phyloP scores from a whole-genome alignment of 2,113 vertebrate genomes.

The Petrocephalus microphthalmus region DNA sequence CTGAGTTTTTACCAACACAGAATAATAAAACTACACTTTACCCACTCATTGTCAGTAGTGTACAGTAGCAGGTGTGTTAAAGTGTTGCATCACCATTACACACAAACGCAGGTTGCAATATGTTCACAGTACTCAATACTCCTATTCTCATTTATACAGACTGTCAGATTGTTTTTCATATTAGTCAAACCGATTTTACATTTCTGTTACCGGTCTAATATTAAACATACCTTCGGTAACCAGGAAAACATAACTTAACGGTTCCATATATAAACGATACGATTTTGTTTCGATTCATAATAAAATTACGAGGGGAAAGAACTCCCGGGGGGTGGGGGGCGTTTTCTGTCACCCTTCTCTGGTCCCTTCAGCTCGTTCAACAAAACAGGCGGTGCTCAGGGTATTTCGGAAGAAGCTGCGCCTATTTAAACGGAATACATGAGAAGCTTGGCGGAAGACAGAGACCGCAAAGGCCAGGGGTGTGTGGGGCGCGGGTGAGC shows the following conservation, averaged over 20 bases:
- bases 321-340: not conserved
- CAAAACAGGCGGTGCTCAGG: not conserved
- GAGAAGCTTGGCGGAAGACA: slow-evolving; percentile 2
- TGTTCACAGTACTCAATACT: not conserved
- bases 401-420: slow-evolving; percentile 3
- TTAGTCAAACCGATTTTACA: not conserved
- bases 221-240: not conserved
- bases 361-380: not conserved
- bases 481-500: not conserved
- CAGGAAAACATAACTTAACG: not conserved
- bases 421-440: slow-evolving; percentile 25
- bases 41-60: not conserved
- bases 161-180: not conserved
- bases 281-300: not conserved
- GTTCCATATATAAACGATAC: not conserved
- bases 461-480: slow-evolving; percentile 17
- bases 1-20: not conserved
- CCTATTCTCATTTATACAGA: not conserved
- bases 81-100: slow-evolving; percentile 7
- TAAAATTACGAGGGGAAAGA: not conserved
- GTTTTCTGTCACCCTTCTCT: not conserved
- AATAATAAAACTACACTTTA: not conserved
- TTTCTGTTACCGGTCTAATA: not conserved
- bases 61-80: not conserved
- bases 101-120: not conserved